Conservation (phyloP, 2,888 invertebrate species). For the Mimas tiliae region DNA sequence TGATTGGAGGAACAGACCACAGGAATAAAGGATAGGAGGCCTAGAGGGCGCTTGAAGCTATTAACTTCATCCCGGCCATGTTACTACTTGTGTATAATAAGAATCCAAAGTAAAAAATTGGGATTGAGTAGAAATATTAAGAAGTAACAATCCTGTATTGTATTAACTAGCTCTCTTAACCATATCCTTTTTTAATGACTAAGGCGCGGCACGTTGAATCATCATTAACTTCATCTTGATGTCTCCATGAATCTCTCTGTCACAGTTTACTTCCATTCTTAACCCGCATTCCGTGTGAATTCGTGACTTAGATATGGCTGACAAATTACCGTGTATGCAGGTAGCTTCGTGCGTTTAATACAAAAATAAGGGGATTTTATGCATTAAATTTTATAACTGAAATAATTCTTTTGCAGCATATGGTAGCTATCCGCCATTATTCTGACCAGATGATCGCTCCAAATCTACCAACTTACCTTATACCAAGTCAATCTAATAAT, state of each 20-base stretch:
- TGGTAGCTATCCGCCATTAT: background rate
- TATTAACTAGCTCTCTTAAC: background rate
- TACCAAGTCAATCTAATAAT: too few species aligned
- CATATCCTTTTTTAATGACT: conserved; percentile 5
- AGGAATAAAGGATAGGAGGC: too few species aligned
- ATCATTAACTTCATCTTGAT: conserved; percentile 28
- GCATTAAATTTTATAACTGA: background rate
- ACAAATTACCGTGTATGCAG: conserved; percentile 16
- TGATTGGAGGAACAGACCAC: too few species aligned
- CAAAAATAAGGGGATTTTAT: background rate
- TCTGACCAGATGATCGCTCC: too few species aligned
- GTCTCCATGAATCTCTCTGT: conserved; percentile 23
- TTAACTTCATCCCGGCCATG: too few species aligned
- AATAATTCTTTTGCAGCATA: background rate
- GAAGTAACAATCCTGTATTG: background rate
- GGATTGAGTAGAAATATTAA: background rate
- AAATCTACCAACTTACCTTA: background rate
- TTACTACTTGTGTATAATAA: too few species aligned
- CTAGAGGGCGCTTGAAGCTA: too few species aligned
- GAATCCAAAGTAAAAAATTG: too few species aligned
- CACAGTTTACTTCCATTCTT: conserved; percentile 25
- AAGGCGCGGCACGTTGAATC: conserved; percentile 26
- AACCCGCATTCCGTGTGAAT: conserved; percentile 28
- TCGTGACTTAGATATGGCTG: conserved; percentile 28
- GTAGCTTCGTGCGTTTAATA: background rate